phyloP scores from a whole-genome alignment of 1,140 invertebrate species.

The Drosophila ficusphila region DNA sequence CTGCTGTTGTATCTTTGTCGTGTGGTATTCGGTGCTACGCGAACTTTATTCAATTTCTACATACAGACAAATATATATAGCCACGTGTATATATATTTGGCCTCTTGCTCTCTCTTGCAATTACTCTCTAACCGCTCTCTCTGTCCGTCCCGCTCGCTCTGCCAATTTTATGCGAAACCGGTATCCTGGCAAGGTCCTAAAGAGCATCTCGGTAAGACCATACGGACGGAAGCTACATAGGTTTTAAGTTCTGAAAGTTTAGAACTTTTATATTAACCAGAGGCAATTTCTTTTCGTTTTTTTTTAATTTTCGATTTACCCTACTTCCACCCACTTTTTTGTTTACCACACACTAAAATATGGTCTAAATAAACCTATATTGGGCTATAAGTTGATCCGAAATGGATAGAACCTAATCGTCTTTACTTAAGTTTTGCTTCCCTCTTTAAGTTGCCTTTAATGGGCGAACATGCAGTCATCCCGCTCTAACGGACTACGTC shows the following conservation, averaged over 20 bases:
- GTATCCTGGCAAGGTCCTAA: conserved; percentile 71
- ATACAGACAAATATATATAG: conserved; percentile 34
- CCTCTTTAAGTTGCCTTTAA: not conserved
- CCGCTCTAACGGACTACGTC: conserved; percentile 15
- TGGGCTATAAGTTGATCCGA: not conserved
- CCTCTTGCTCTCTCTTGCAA: conserved; percentile 21
- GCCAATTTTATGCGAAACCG: conserved; percentile 54
- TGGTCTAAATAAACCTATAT: not conserved
- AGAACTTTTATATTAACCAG: too few relatives aligned
- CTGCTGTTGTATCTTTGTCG: conserved; percentile 67
- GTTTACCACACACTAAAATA: not conserved
- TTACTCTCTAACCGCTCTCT: conserved; percentile 1
- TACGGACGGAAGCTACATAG: not conserved
- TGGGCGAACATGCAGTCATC: conserved; percentile 13
- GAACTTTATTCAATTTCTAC: conserved; percentile 49
- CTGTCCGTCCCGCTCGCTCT: conserved; percentile 10
- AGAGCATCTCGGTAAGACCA: conserved; percentile 19
- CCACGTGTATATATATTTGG: conserved; percentile 24
- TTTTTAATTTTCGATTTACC: not conserved
- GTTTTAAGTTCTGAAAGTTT: conserved; percentile 23
- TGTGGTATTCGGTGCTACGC: conserved; percentile 36
- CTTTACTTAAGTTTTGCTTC: not conserved
- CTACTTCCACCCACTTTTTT: not conserved
- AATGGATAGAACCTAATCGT: not conserved
- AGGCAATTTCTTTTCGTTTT: conserved; percentile 10